These are phyloP conservation scores for Luehdorfia chinensis DNA, from an alignment of 1,140 invertebrate genomes.

Conservation along the genomic window DNA sequence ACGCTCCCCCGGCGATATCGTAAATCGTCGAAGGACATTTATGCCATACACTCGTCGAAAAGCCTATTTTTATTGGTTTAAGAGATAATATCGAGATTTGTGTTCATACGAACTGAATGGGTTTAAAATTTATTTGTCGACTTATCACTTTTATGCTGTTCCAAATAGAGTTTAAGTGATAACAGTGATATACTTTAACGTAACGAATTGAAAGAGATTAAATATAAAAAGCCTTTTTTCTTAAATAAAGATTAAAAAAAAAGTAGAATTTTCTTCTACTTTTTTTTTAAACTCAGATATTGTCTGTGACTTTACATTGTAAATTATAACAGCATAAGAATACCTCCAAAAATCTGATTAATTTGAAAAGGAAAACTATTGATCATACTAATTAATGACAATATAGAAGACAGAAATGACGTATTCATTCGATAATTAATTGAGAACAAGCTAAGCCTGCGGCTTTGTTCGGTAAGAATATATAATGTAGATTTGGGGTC, in stretches of 20 bases:
- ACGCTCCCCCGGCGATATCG: conserved; percentile 21
- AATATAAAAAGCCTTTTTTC: not conserved
- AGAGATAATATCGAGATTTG: conserved; percentile 24
- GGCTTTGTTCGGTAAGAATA: too few relatives aligned
- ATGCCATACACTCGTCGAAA: conserved; percentile 20
- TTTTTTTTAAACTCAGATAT: not conserved
- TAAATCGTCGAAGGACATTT: conserved; percentile 27
- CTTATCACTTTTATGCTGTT: conserved; percentile 15
- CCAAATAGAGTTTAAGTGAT: conserved; percentile 5
- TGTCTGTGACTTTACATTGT: not conserved
- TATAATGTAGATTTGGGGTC: too few relatives aligned
- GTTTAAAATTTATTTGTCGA: conserved; percentile 23
- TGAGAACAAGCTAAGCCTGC: too few relatives aligned
- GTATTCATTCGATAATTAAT: too few relatives aligned
- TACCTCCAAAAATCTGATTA: too few relatives aligned
- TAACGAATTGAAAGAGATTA: conserved; percentile 1
- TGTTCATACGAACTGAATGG: conserved; percentile 22
- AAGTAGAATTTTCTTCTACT: too few relatives aligned
- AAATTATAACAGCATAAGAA: too few relatives aligned
- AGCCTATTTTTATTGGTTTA: conserved; percentile 25
- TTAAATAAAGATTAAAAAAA: too few relatives aligned
- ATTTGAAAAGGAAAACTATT: too few relatives aligned
- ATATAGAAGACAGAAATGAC: too few relatives aligned
- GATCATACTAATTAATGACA: too few relatives aligned
- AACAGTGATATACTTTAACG: conserved; percentile 8